Evolutionary conservation across 2,888 invertebrate species (phyloP).

Genomic region (Nephrotoma appendiculata): DNA sequence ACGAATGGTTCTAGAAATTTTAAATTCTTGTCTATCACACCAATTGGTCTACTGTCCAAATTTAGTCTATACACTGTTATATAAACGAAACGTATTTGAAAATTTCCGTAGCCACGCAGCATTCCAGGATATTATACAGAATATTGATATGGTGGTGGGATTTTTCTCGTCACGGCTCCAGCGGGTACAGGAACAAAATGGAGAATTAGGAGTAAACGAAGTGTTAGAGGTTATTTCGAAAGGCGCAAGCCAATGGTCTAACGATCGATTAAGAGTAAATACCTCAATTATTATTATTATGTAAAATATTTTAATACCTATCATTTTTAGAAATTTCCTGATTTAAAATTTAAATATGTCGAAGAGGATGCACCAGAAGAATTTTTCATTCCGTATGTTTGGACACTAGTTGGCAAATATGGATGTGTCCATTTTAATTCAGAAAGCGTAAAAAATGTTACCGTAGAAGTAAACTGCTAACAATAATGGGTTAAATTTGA

Average conservation of each 20-base stretch:
- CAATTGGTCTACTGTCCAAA: conserved; percentile 80
- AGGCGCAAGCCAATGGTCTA: conserved; percentile 86
- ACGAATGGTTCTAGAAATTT: conserved; percentile 90
- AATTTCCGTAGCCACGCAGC: conserved; percentile 73
- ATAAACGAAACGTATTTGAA: conserved; percentile 82
- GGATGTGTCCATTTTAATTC: conserved; percentile 35
- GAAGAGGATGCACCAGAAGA: conserved; percentile 98
- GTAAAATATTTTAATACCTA: not conserved
- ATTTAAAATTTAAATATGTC: conserved; percentile 95
- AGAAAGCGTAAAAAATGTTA: conserved; percentile 29
- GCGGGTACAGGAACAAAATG: conserved; percentile 44
- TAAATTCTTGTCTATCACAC: conserved; percentile 86
- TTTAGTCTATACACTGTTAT: conserved; percentile 87
- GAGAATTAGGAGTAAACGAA: conserved; percentile 70
- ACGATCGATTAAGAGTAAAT: conserved; percentile 75
- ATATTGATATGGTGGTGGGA: conserved; percentile 74
- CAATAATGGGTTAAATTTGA: not conserved
- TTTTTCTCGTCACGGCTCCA: conserved; percentile 46
- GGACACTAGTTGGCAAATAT: conserved; percentile 69
- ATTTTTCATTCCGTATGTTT: conserved; percentile 98
- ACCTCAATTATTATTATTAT: not conserved
- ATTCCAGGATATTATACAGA: conserved; percentile 87
- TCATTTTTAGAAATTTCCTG: conserved; percentile 82
- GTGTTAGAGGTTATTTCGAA: conserved; percentile 80
- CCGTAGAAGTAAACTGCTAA: conserved; percentile 30